These are phyloP conservation scores for Synergus laeviventris DNA, from an alignment of 2,888 invertebrate species.

Conservation along the genomic window DNA sequence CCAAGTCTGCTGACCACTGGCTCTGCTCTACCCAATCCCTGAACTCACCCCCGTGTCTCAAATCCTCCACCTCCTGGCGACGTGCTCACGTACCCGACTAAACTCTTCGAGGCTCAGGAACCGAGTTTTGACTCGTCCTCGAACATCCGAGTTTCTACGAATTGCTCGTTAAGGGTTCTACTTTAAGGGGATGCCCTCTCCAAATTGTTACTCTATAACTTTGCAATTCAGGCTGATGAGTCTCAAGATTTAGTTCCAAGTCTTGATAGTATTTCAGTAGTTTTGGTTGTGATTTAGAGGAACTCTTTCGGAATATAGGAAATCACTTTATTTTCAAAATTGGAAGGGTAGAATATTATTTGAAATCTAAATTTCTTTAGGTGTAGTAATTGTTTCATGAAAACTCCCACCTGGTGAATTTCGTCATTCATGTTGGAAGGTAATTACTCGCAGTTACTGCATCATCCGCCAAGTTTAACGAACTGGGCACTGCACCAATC, in stretches of 20 bases:
- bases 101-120: constrained; percentile 73
- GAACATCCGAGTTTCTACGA: constrained; percentile 59
- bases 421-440: background rate
- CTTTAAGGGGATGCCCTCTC: constrained; percentile 37
- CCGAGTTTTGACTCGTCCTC: constrained; percentile 64
- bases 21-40: constrained; percentile 65
- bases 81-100: constrained; percentile 72
- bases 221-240: constrained; percentile 9
- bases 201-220: constrained; percentile 29
- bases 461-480: constrained; percentile 48
- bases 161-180: constrained; percentile 67
- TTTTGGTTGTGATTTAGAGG: no score
- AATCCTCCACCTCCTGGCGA: constrained; percentile 63
- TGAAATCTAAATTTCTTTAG: background rate
- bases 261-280: background rate
- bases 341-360: no score
- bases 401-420: background rate
- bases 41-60: constrained; percentile 60
- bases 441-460: constrained; percentile 27
- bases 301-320: no score
- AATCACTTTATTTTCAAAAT: no score
- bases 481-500: constrained; percentile 46
- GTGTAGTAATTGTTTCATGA: background rate
- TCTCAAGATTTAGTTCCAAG: constrained; percentile 14
- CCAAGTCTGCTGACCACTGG: constrained; percentile 77